Evolutionary conservation across 2,888 invertebrate genomes (phyloP), one percentile per base, ranked within the genome.

Genomic region (Pyrrhia umbra): DNA sequence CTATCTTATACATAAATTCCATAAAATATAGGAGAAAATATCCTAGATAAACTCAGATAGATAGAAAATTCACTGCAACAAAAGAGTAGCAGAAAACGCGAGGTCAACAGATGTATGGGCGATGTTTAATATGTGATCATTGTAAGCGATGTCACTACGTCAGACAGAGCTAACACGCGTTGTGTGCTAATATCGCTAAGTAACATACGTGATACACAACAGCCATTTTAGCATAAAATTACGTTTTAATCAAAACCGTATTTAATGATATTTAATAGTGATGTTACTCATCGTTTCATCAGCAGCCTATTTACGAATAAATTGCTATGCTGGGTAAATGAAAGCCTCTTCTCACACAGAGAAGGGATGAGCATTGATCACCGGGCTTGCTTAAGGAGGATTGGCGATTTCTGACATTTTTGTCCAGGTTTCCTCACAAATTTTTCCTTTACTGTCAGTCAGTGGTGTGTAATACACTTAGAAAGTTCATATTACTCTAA

Each of bases 101-200:
- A 73, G 50, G 77, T 73, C 68, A 42, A 15, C 34, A 46, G 58
- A 72, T 54, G 40, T 40, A 51, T 45, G 52, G 55, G 27, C 30
- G 55, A 52, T 45, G 72, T 58, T 40, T 70, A 72, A 63, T 56
- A 37, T 50, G 56, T 50, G 40, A 50, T 46, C 56, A 34, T 42
- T 70, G 25, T 69, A 75, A 52, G 47, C 49, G 27, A 50, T 49
- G 34, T 34, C 30, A 39, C 40, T 46, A 60, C 52, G 62, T 75
- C 47, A 52, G 25, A 39, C 42, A 37, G n/a, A 45, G 27, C 71
- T 46, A 62, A 76, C 54, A 70, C 54, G 40, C 20, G 2, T 60
- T 23, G 42, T 61, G 39, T 54, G 39, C 57, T 52, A 59, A 56
- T 63, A 50, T 57, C 5, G 23, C 57, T 68, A 78, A 68, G 69